Evolutionary conservation across 2,797 vertebrate genomes (phyloP), one percentile per base, ranked within the genome.

Genomic region (Gallinago solitaria): DNA sequence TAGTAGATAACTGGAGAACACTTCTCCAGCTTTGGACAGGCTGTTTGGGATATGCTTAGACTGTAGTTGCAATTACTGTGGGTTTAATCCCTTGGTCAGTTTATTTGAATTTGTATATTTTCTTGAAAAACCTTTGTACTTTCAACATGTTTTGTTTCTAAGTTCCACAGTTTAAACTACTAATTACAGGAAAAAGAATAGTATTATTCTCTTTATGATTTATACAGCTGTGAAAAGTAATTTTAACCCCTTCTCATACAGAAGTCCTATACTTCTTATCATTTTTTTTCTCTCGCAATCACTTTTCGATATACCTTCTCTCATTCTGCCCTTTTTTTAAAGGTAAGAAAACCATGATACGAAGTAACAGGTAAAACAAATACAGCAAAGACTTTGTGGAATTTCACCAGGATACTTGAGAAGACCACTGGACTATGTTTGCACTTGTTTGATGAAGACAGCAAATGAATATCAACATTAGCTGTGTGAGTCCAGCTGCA

Each of bases 391-490:
- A 2, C 35, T 43, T 39, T 77, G 19, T 60, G 11, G n/a, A 82
- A 87, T 82, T 92, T 87, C 35, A 45, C 5, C 13, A 63, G 30
- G 33, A 19, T 33, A 9, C 18, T 35, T 80, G 39, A 53, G 56
- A 82, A 70, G 7, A 39, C 27, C 9, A 11, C 6, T 48, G 18
- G 27, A 75, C 24, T 69, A 3, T 30, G 25, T 78, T 75, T 47
- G 14, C 51, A 69, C 9, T 88, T 7, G 0, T 35, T 12, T 0
- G 0, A 16, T 43, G 35, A 83, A 70, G 67, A 60, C 4, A 87
- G 23, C 2, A 77, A 73, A 77, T 82, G 50, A 53, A 3, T 56
- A 48, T 79, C 56, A 57, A 30, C 13, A 7, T 63, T 20, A 61
- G 3, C 28, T 56, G 9, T 14, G 16, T 84, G 24, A 56, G 28